These are phyloP conservation scores for Vollenhovia emeryi DNA, from an alignment of 1,140 invertebrate genomes.

Conservation along the genomic window DNA sequence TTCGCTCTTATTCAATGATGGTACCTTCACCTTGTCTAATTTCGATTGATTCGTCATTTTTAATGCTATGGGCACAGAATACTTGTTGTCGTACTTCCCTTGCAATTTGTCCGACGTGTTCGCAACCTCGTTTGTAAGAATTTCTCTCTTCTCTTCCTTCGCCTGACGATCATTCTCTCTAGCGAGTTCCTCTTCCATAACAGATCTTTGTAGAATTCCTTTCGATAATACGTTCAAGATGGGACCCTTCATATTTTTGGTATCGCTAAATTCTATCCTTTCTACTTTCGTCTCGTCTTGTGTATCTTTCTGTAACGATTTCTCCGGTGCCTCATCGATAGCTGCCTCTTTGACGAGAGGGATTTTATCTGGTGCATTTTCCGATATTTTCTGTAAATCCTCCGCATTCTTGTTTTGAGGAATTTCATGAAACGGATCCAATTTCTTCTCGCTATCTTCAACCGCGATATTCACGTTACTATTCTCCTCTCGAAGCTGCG, in stretches of 20 bases:
- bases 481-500: neutral
- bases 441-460: slow-evolving; percentile 3
- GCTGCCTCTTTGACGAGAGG: neutral
- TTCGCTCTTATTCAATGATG: slow-evolving; percentile 56
- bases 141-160: slow-evolving; percentile 28
- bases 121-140: slow-evolving; percentile 27
- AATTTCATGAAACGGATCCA: neutral
- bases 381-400: slow-evolving; percentile 46
- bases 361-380: slow-evolving; percentile 21
- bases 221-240: slow-evolving; percentile 81
- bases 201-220: slow-evolving; percentile 54
- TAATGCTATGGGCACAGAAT: slow-evolving; percentile 77
- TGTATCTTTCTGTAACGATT: slow-evolving; percentile 10
- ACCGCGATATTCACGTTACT: neutral
- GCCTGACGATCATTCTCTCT: slow-evolving; percentile 39
- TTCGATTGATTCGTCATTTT: slow-evolving; percentile 77
- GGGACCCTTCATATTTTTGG: slow-evolving; percentile 67
- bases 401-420: slow-evolving; percentile 19
- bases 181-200: slow-evolving; percentile 38
- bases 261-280: slow-evolving; percentile 39
- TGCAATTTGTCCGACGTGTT: slow-evolving; percentile 36
- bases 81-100: slow-evolving; percentile 41
- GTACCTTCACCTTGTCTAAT: slow-evolving; percentile 17
- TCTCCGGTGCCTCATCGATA: neutral
- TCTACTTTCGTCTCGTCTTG: slow-evolving; percentile 42